Evolutionary conservation across 2,113 vertebrate genomes (phyloP).

Genomic region (Menura novaehollandiae): DNA sequence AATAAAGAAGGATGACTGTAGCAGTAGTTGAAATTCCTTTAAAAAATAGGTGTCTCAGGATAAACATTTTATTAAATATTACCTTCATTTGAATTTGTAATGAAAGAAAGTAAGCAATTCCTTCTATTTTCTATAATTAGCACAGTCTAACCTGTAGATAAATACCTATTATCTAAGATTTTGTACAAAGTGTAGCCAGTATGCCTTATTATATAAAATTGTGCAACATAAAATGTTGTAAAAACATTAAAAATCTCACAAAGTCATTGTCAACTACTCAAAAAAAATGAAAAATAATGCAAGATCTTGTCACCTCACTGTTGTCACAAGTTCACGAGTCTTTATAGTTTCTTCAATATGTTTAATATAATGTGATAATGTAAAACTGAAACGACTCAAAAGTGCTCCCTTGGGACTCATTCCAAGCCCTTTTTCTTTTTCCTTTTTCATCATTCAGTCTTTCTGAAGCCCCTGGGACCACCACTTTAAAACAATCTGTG

Average conservation of each 20-base stretch:
- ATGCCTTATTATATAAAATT: neutral
- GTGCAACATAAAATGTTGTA: neutral
- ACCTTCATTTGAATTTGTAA: neutral
- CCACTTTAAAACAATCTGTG: conserved; percentile 30
- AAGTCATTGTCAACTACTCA: neutral
- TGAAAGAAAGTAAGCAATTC: neutral
- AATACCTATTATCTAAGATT: neutral
- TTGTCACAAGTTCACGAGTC: neutral
- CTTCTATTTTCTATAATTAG: neutral
- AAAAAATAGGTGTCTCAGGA: neutral
- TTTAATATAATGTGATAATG: conserved; percentile 1
- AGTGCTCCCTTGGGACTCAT: neutral
- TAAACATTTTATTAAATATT: neutral
- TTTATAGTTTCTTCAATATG: neutral
- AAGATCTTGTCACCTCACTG: neutral
- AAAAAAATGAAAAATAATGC: neutral
- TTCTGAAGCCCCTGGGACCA: conserved; percentile 2
- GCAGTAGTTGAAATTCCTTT: neutral
- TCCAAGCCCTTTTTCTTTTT: neutral
- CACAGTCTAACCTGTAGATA: neutral
- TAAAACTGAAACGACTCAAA: neutral
- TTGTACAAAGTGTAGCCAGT: neutral
- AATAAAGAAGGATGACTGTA: neutral
- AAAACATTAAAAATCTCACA: neutral
- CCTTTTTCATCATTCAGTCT: conserved; percentile 21